Base-by-base conservation (phyloP, 2,888 invertebrate species). In the Eristalis tenax region DNA sequence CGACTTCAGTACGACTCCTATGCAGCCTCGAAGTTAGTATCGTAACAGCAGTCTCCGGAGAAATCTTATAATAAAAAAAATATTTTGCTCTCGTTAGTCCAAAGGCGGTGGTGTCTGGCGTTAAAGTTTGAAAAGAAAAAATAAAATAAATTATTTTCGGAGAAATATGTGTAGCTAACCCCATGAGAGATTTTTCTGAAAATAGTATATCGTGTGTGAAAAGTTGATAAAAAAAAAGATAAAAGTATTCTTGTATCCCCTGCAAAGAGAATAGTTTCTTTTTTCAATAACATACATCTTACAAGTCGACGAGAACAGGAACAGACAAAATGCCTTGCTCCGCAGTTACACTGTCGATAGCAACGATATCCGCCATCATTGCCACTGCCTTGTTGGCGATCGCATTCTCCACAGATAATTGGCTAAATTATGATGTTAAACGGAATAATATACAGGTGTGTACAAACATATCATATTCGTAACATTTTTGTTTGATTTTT, bases 331-430 rank as follows among this genome's bases (percentile, higher is more conserved):
- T 98, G 98, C 97, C 97, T 94, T 98, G 98, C 94, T 97, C 97
- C 91, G 98, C 98, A 92, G 97, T 98, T 92, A 98, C 98, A 93
- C 95, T 98, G 93, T 98, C 98, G 93, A 95, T 98, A 94, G 98
- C 98, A 91, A 98, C 98, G 92, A 98, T 99, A 94, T 97, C 98
- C 93, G 98, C 98, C 93, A 97, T 99, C 93, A 96, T 98, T 92
- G 98, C 98, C 91, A 97, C 98, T 92, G 97, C 98, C 89, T 94
- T 98, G 92, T 95, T 99, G 93, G 96, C 97, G 91, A 98, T 99
- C 93, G 98, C 98, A 91, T 98, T 98, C 94, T 96, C 98, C 90
- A 98, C 98, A 92, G 98, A 99, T 94, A 98, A 98, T 95, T 99
- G 99, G 99, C 95, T 98, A 91, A 97, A 97, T 93, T 97, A 98